Evolutionary conservation across 1,140 invertebrate genomes (phyloP), one percentile per base, ranked within the genome.

Genomic region (Tribolium castaneum): DNA sequence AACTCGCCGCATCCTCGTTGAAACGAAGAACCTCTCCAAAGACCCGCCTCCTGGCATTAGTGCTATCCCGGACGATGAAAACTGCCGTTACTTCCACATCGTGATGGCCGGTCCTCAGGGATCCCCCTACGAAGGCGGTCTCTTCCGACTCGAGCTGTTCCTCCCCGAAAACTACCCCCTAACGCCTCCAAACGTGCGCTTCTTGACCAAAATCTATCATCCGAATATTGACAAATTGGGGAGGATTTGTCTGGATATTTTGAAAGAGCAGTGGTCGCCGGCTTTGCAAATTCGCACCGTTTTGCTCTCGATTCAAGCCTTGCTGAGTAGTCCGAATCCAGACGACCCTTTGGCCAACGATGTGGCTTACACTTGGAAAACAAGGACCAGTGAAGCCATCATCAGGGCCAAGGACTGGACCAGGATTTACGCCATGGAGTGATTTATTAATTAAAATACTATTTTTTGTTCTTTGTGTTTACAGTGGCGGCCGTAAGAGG

Each of bases 181-280:
- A 91, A 91, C 92, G 75, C 92, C 93, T 13, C 93, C 93, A 4
- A 94, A 94, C 90, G 93, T 95, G 50, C 81, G 87, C 5, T 95
- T 95, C 86, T 90, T 94, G 87, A 95, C 93, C 9, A 94, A 93
- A 87, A 94, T 95, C 79, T 95, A 94, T 86, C 94, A 95, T 87
- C 94, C 94, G 22, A 95, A 95, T 86, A 94, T 95, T 84, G 94
- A 95, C 86, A 94, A 94, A 87, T 86, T 95, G 52, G 93, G 93
- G 5, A 86, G 94, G 85, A 95, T 94, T 87, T 94, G 93, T 86
- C 87, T 94, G 83, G 93, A 94, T 88, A 94, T 94, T 85, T 87
- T 95, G 49, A 95, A 95, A 90, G 93, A 92, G 91, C 94, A 95
- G 88, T 95, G 94, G 94, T 94, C 92, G 84, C 94, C 94, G 66